A percentile compares a stretch with the other conserved stretches of the same genome.
Evolutionary conservation across 2,113 vertebrate genomes (phyloP).

Genomic region (Callopanchax toddi): DNA sequence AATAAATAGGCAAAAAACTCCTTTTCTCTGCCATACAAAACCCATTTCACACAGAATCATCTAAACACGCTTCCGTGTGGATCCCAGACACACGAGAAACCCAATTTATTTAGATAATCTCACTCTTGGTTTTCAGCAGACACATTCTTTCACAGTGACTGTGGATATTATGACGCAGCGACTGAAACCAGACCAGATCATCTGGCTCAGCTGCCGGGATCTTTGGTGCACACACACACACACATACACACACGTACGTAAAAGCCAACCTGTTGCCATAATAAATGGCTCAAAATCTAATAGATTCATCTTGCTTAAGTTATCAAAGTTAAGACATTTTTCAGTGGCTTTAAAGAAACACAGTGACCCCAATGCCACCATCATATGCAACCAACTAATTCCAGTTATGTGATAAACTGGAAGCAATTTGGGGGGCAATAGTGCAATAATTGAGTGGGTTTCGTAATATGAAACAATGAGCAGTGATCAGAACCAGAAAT

Average conservation of each 20-base stretch:
- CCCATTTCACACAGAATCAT: constrained; percentile 51
- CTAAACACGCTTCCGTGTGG: constrained; percentile 55
- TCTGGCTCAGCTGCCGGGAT: constrained; percentile 51
- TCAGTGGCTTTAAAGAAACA: constrained; percentile 32
- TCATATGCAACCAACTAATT: constrained; percentile 68
- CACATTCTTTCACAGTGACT: constrained; percentile 80
- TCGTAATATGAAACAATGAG: constrained; percentile 42
- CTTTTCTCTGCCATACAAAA: not conserved
- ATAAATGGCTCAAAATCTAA: constrained; percentile 45
- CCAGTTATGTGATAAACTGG: constrained; percentile 65
- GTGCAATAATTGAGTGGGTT: constrained; percentile 50
- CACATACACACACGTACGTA: constrained; percentile 10
- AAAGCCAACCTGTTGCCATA: constrained; percentile 38
- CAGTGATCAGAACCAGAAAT: constrained; percentile 60
- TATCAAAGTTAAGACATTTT: constrained; percentile 58
- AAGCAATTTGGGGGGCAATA: constrained; percentile 59
- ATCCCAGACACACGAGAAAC: constrained; percentile 71
- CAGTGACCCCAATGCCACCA: constrained; percentile 50
- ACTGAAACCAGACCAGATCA: constrained; percentile 76
- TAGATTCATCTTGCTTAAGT: constrained; percentile 51
- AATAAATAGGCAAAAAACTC: constrained; percentile 18
- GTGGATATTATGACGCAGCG: constrained; percentile 77
- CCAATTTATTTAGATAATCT: constrained; percentile 79
- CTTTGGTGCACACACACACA: constrained; percentile 20
- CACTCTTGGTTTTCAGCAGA: constrained; percentile 72